Evolutionary conservation across 2,113 vertebrate genomes (phyloP).

Genomic region (Tinamus guttatus): DNA sequence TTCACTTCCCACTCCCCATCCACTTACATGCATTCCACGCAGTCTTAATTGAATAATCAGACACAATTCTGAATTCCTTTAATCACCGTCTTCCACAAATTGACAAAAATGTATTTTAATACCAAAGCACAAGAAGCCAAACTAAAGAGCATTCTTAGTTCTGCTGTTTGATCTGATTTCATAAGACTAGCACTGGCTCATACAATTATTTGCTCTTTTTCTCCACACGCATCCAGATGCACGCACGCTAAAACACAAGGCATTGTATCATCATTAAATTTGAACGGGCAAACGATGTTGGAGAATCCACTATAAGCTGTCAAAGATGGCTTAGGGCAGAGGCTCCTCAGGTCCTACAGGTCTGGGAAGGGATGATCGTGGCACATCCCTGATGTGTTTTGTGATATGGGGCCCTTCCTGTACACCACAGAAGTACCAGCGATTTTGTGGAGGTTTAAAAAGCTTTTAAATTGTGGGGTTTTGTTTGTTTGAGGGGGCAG

Average conservation of each 20-base stretch:
- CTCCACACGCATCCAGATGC: not conserved
- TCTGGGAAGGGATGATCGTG: not conserved
- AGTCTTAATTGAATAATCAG: not conserved
- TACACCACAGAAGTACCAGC: not conserved
- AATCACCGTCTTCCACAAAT: not conserved
- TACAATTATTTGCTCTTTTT: not conserved
- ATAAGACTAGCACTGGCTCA: accelerated
- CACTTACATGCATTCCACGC: not conserved
- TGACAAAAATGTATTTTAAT: not conserved
- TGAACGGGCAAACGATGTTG: not conserved
- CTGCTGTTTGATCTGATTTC: not conserved
- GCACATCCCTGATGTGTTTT: not conserved
- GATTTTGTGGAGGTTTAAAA: not conserved
- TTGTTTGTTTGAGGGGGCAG: not conserved
- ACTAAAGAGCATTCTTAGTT: not conserved
- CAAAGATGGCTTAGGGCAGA: not conserved
- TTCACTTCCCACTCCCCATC: not conserved
- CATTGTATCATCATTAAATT: not conserved
- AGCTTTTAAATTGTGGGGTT: not conserved
- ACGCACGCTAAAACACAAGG: not conserved
- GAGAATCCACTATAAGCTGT: accelerated
- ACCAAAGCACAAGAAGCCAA: not conserved
- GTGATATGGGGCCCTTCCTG: not conserved
- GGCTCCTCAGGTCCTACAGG: accelerated
- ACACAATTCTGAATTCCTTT: not conserved